These are phyloP conservation scores for Trichonephila inaurata DNA, from an alignment of 1,140 invertebrate genomes.

Conservation along the genomic window DNA sequence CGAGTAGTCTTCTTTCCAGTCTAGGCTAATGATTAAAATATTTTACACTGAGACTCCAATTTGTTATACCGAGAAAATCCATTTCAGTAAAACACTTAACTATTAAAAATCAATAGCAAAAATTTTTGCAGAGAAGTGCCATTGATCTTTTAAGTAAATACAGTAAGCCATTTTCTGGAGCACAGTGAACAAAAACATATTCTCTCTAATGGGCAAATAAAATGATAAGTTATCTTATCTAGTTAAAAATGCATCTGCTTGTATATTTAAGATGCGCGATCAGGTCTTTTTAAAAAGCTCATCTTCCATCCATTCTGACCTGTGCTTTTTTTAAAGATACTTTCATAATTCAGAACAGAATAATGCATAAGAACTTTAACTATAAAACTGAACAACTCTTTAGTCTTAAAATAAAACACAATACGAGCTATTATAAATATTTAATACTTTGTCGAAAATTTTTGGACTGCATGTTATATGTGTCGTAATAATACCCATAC, in stretches of 20 bases:
- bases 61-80: not conserved
- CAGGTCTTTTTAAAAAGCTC: too few species aligned
- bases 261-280: not conserved
- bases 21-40: not conserved
- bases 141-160: not conserved
- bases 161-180: not conserved
- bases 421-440: too few species aligned
- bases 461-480: too few species aligned
- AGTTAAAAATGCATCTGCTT: constrained; percentile 19
- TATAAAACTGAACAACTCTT: too few species aligned
- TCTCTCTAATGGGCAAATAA: constrained; percentile 20
- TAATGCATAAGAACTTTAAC: too few species aligned
- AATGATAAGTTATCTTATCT: not conserved
- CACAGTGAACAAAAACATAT: not conserved
- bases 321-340: too few species aligned
- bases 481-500: too few species aligned
- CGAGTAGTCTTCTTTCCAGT: not conserved
- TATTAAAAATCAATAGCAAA: not conserved
- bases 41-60: not conserved
- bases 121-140: not conserved
- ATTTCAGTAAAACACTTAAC: not conserved
- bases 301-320: too few species aligned
- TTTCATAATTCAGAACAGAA: too few species aligned
- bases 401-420: too few species aligned
- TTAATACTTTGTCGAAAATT: too few species aligned